Conservation (phyloP, 2,113 vertebrate genomes). For the Acanthisitta chloris region DNA sequence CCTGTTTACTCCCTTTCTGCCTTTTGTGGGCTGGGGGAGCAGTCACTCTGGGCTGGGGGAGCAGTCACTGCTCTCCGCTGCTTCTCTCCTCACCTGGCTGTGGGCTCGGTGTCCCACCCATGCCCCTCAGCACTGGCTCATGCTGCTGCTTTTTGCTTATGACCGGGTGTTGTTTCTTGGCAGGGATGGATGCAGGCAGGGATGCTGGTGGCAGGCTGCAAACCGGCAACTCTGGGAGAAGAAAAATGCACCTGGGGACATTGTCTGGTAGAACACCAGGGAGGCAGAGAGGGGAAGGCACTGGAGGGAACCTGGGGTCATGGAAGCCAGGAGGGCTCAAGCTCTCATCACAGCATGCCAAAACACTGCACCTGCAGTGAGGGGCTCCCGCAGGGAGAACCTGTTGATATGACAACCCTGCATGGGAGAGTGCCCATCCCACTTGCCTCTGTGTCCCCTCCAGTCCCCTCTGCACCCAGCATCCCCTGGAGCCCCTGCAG, state of each 20-base stretch:
- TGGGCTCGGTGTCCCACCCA: fast-evolving
- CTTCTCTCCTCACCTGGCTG: not conserved
- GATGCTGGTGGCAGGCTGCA: not conserved
- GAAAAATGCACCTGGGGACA: not conserved
- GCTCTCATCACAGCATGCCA: not conserved
- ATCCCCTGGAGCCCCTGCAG: fast-evolving
- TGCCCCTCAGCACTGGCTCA: not conserved
- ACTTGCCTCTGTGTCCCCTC: fast-evolving
- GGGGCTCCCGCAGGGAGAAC: not conserved
- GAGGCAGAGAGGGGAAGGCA: not conserved
- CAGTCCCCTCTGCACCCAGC: fast-evolving
- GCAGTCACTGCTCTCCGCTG: not conserved
- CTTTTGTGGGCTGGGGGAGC: not conserved
- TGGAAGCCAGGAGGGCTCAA: not conserved
- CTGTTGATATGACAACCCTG: slow-evolving; percentile 35
- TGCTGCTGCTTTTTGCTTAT: fast-evolving
- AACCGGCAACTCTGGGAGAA: not conserved
- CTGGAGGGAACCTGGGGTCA: fast-evolving
- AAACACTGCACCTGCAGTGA: not conserved
- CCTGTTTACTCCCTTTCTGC: not conserved
- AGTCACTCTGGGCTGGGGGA: too few relatives aligned
- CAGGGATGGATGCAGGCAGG: not conserved
- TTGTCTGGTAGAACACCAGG: fast-evolving
- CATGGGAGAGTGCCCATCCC: not conserved
- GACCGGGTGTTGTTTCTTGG: fast-evolving